Conservation (phyloP, 1,140 invertebrate species). For the Andrena cerasifolii region DNA sequence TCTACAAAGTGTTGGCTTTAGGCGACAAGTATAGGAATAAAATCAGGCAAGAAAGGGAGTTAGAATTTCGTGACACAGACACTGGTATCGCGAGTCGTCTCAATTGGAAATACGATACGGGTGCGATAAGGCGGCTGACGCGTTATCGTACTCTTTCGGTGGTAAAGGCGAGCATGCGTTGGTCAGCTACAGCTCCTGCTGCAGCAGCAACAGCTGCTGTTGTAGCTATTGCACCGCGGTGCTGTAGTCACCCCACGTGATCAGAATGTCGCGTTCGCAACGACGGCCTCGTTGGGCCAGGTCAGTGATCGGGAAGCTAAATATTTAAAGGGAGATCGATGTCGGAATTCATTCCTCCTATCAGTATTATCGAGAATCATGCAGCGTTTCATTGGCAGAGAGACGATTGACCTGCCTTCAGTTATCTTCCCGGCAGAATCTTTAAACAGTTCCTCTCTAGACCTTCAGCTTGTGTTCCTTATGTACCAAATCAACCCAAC, state of each 20-base stretch:
- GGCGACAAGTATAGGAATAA: neutral
- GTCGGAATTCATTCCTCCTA: conserved; percentile 56
- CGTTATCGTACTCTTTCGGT: conserved; percentile 61
- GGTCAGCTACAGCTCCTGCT: conserved; percentile 39
- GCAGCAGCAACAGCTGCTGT: conserved; percentile 22
- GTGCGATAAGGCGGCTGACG: conserved; percentile 59
- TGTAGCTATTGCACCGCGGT: conserved; percentile 19
- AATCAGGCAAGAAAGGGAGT: neutral
- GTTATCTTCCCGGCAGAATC: conserved; percentile 34
- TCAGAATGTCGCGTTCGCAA: conserved; percentile 36
- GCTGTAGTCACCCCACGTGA: conserved; percentile 28
- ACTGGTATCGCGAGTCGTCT: conserved; percentile 51
- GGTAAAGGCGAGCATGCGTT: conserved; percentile 33
- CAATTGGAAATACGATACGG: conserved; percentile 62
- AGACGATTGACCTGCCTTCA: conserved; percentile 19
- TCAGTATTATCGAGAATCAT: conserved; percentile 56
- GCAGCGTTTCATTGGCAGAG: neutral
- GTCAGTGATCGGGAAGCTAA: conserved; percentile 72
- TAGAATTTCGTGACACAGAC: conserved; percentile 1
- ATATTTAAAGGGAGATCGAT: conserved; percentile 71
- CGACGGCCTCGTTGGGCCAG: conserved; percentile 57
- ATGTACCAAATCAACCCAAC: no score
- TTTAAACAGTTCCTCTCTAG: conserved; percentile 12
- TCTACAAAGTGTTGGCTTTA: neutral
- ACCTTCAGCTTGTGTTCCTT: neutral